A percentile compares a stretch with the other conserved stretches of the same genome.
phyloP scores from a whole-genome alignment of 2,797 vertebrate species.

The Dendrocincla fuliginosa region DNA sequence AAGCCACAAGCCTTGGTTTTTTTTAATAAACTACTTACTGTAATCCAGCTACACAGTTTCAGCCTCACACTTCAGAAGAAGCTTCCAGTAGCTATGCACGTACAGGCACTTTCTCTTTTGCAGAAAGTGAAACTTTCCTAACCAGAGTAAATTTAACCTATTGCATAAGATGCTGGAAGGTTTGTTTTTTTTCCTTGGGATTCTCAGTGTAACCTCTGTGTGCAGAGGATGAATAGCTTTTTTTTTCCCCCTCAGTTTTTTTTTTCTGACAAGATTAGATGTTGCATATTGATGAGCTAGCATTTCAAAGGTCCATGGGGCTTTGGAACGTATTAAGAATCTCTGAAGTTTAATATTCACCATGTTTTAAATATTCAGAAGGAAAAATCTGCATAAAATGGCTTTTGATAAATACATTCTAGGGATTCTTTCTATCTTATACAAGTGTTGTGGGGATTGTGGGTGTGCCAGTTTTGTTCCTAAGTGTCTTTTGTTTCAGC shows the following conservation, averaged over 20 bases:
- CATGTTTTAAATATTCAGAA: constrained; percentile 66
- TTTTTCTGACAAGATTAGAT: constrained; percentile 46
- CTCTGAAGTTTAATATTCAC: constrained; percentile 71
- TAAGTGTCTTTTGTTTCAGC: neutral
- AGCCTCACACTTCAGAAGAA: constrained; percentile 43
- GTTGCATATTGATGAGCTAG: constrained; percentile 66
- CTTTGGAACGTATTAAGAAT: constrained; percentile 61
- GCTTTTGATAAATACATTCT: constrained; percentile 57
- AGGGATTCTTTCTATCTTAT: constrained; percentile 35
- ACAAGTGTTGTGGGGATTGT: constrained; percentile 40
- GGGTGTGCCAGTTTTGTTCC: constrained; percentile 49
- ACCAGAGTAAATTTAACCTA: constrained; percentile 54
- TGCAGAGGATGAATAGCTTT: constrained; percentile 47
- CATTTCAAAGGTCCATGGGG: constrained; percentile 53
- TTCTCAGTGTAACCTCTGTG: constrained; percentile 36
- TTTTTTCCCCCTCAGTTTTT: neutral
- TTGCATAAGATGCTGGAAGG: constrained; percentile 52
- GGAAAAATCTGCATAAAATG: constrained; percentile 67
- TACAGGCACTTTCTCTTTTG: constrained; percentile 44
- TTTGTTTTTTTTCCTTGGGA: neutral
- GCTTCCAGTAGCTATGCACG: constrained; percentile 36
- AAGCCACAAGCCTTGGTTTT: constrained; percentile 46
- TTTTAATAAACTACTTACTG: constrained; percentile 59
- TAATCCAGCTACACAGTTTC: constrained; percentile 47
- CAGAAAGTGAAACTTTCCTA: constrained; percentile 61